These are phyloP conservation scores for Corythornis vintsioides DNA, from an alignment of 2,113 vertebrate species.

Conservation along the genomic window DNA sequence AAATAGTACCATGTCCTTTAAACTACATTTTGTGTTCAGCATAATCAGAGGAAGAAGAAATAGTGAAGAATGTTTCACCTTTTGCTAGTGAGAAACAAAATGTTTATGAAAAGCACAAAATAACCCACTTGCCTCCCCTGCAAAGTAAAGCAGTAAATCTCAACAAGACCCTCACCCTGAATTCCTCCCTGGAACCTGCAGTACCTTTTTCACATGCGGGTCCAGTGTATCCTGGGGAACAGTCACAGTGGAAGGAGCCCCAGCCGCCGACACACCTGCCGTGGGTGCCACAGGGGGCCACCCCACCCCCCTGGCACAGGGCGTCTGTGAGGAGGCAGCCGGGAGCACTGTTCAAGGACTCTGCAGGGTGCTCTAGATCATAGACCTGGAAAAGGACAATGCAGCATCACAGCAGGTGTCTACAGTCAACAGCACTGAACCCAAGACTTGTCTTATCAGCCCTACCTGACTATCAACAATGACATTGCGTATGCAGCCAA, in stretches of 20 bases:
- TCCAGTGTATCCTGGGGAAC: conserved; percentile 82
- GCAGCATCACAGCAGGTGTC: not conserved
- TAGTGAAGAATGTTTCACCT: not conserved
- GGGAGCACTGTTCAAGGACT: conserved; percentile 80
- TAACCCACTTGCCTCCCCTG: not conserved
- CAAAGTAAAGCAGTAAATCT: not conserved
- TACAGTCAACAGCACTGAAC: not conserved
- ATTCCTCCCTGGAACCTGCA: not conserved
- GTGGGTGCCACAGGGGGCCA: conserved; percentile 81
- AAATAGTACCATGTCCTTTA: not conserved
- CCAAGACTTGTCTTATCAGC: not conserved
- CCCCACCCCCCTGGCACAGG: conserved; percentile 75
- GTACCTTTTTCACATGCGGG: conserved; percentile 84
- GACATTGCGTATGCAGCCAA: conserved; percentile 86
- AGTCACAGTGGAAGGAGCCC: conserved; percentile 87
- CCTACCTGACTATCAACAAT: conserved; percentile 85
- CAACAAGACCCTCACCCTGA: not conserved
- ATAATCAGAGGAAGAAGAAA: not conserved
- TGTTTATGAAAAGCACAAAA: not conserved
- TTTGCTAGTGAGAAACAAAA: not conserved
- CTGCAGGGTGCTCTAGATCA: conserved; percentile 83
- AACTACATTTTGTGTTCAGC: not conserved
- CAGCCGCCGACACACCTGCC: conserved; percentile 83
- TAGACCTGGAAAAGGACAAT: conserved; percentile 76
- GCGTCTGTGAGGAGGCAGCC: conserved; percentile 82